Evolutionary conservation across 2,113 vertebrate species (phyloP).

Genomic region (Zosterops lateralis): DNA sequence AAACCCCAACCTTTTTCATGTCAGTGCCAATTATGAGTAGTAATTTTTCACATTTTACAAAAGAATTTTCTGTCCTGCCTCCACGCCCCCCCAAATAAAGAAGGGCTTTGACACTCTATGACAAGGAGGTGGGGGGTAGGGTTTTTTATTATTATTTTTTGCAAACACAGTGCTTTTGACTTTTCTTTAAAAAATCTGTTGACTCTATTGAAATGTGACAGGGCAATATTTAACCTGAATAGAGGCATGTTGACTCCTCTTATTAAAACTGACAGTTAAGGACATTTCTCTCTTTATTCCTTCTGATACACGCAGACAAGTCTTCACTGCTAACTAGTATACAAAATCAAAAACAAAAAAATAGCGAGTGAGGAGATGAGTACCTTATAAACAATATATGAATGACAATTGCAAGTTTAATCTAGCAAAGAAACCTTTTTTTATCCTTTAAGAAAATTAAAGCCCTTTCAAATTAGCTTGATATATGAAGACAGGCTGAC

Average conservation of each 20-base stretch:
- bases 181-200: slow-evolving; percentile 93
- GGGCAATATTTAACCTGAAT: slow-evolving; percentile 96
- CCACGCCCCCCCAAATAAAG: slow-evolving; percentile 82
- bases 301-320: slow-evolving; percentile 92
- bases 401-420: slow-evolving; percentile 98
- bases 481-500: slow-evolving; percentile 83
- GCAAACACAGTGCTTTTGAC: slow-evolving; percentile 90
- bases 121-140: slow-evolving; percentile 82
- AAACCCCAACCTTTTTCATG: slow-evolving; percentile 85
- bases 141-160: slow-evolving; percentile 84
- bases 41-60: slow-evolving; percentile 88
- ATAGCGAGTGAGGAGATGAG: slow-evolving; percentile 82
- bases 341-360: slow-evolving; percentile 95
- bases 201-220: slow-evolving; percentile 97
- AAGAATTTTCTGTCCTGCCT: slow-evolving; percentile 83
- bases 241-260: slow-evolving; percentile 94
- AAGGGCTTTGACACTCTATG: slow-evolving; percentile 90
- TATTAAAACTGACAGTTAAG: slow-evolving; percentile 97
- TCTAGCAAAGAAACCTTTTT: slow-evolving; percentile 90
- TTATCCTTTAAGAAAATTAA: slow-evolving; percentile 88
- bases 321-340: slow-evolving; percentile 90
- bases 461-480: slow-evolving; percentile 86
- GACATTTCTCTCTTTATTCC: slow-evolving; percentile 94
- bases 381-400: slow-evolving; percentile 98
- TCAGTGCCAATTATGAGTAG: slow-evolving; percentile 91